Percentiles rank a stretch among this genome's conserved stretches.
phyloP scores from a whole-genome alignment of 2,888 invertebrate genomes.

The Protonemura montana region DNA sequence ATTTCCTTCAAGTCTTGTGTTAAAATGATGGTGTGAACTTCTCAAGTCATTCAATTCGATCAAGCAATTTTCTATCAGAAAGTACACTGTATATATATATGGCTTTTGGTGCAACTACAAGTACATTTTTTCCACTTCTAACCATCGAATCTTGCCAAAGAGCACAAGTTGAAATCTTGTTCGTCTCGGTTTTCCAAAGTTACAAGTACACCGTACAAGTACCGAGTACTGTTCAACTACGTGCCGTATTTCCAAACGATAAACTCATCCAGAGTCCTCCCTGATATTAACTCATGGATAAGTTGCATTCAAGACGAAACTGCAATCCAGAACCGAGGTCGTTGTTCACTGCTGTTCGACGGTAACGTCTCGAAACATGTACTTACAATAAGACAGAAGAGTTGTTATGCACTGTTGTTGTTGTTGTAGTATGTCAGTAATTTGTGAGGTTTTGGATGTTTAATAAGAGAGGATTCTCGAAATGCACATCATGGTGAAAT shows the following conservation, averaged over 20 bases:
- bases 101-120: not conserved
- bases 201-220: not conserved
- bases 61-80: not conserved
- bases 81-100: not conserved
- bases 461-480: not conserved
- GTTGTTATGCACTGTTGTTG: not conserved
- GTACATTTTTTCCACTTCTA: not conserved
- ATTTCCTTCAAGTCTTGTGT: not conserved
- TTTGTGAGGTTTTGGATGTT: not conserved
- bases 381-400: not conserved
- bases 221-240: not conserved
- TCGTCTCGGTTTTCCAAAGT: not conserved
- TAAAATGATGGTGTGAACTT: not conserved
- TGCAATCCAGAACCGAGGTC: not conserved
- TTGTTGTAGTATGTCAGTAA: constrained; percentile 7
- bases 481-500: not conserved
- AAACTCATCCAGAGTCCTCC: not conserved
- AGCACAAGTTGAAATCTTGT: not conserved
- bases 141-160: not conserved
- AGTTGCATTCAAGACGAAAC: not conserved
- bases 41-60: not conserved
- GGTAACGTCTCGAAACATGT: not conserved
- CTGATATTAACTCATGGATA: not conserved
- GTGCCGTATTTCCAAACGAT: not conserved
- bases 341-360: not conserved